Evolutionary conservation across 2,797 vertebrate genomes (phyloP), one percentile per base, ranked within the genome.

Genomic region (Selene dorsalis): DNA sequence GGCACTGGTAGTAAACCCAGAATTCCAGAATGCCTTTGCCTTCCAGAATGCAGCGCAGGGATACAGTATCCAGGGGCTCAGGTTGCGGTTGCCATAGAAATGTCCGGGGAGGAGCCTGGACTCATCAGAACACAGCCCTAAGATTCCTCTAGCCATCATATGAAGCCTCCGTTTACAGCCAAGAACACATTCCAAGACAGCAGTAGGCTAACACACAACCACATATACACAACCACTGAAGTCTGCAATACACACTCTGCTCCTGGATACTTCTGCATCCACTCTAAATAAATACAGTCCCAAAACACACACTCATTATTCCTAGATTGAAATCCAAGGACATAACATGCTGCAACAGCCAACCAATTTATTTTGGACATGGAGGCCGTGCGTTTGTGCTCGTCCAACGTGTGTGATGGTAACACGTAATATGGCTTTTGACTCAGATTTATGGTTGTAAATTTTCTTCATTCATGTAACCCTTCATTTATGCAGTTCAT

Each of bases 401-500:
- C 20, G 53, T 58, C 60, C 39, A 24, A 52, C 61, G n/a, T n/a
- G 32, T 32, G 24, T 61, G 1, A 13, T 64, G 53, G 32, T 55
- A 64, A 60, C n/a, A 53, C 5, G 18, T n/a, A n/a, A 65, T 22
- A 22, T 71, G 17, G 12, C 5, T 26, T 26, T 43, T 69, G 16
- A 8, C 32, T 35, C 32, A 39, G 47, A 67, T n/a, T 38, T 47
- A 14, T n/a, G 45, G 41, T 30, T 18, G 2, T 16, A 47, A 50
- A 61, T 64, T 17, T 3, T 39, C 6, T 26, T 8, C 16, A 9
- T 43, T 52, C 30, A 0, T 65, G 6, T 28, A 41, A 9, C 41
- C 59, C 24, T 66, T 56, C 60, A 2, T 65, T 26, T 64, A 35
- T 24, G 28, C 84, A 98, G 97, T 99, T 99, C 90, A 96, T 99